Evolutionary conservation across 2,797 vertebrate genomes (phyloP), one percentile per base, ranked within the genome.

Genomic region (Sus cebifrons): DNA sequence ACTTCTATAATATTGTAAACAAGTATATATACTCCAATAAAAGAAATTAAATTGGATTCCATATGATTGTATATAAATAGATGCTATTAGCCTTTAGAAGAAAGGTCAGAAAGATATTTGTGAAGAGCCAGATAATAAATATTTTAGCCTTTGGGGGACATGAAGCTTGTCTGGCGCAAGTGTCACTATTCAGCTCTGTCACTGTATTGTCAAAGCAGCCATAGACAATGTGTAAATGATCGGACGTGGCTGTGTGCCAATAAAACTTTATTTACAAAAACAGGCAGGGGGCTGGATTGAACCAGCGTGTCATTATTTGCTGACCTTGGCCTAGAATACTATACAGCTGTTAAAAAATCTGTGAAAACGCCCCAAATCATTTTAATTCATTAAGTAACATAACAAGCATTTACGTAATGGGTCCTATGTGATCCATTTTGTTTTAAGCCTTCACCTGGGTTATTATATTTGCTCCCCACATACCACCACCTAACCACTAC

Each of bases 181-280:
- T n/a, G 16, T 25, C n/a, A 17, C 21, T 29, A 44, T 40, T 70
- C 18, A 18, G 0, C 25, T 65, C 49, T 17, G 16, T n/a, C 3
- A 0, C 1, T 3, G 5, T 25, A 13, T 17, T 40, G 7, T 32
- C 49, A 67, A 60, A 78, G n/a, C 11, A 21, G 54, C 49, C 54
- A 21, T 0, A 62, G 12, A n/a, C 6, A 13, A 27, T 12, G 36
- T n/a, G 32, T 14, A 27, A 56, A 71, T 14, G 62, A 70, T 29
- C 5, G 5, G 7, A 4, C 1, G 3, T 52, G 36, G 11, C 36
- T 21, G 0, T 64, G 25, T 73, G 23, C 40, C 64, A 29, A 62
- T 93, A 85, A 91, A 89, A n/a, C 73, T 92, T 91, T 71, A 97
- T 89, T 92, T 65, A 71, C 49, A 92, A 81, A 85, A 74, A 56